Evolutionary conservation across 2,797 vertebrate species (phyloP), one percentile per base, ranked within the genome.

Genomic region (Phyllotis vaccarum): DNA sequence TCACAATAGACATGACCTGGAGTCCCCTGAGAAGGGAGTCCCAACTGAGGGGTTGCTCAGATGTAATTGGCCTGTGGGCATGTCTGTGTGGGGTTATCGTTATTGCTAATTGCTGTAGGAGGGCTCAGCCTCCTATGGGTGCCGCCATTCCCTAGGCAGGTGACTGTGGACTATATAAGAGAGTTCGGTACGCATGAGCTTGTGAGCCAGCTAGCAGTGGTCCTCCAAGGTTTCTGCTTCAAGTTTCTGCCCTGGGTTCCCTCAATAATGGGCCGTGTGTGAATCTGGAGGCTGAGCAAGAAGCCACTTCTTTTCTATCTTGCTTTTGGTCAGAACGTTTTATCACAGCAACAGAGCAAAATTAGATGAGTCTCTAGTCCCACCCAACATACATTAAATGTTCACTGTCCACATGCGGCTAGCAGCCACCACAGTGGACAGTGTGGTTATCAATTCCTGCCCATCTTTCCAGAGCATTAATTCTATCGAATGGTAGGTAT

Each of bases 401-500:
- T 37, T 60, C 54, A 3, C 12, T 13, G 9, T 56, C 52, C 80
- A 58, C 17, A 10, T 0, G 10, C 0, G 43, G 37, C 76, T 6
- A n/a, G 24, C 2, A 29, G 46, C 17, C 1, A 34, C 40, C 17
- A 6, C 2, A 1, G 31, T 1, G 29, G 68, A 29, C 29, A 43
- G 31, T 58, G 3, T 49, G 49, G 52, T 58, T 0, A 13, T 0
- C 58, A 21, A n/a, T 5, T 29, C 6, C 31, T 17, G 46, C 16
- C 31, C n/a, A 13, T 34, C 80, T 11, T 6, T 0, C 0, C 9
- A 37, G 76, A 7, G 60, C 43, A 60, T n/a, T n/a, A n/a, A n/a
- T 60, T 22, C 72, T 29, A 1, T 0, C 4, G 49, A 86, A 52
- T 0, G 0, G 54, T 40, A 46, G 0, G 54, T 40, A 46, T 27